A percentile compares a stretch with the other conserved stretches of the same genome.
phyloP scores from a whole-genome alignment of 2,888 invertebrate genomes.

The Eilema sororculum region DNA sequence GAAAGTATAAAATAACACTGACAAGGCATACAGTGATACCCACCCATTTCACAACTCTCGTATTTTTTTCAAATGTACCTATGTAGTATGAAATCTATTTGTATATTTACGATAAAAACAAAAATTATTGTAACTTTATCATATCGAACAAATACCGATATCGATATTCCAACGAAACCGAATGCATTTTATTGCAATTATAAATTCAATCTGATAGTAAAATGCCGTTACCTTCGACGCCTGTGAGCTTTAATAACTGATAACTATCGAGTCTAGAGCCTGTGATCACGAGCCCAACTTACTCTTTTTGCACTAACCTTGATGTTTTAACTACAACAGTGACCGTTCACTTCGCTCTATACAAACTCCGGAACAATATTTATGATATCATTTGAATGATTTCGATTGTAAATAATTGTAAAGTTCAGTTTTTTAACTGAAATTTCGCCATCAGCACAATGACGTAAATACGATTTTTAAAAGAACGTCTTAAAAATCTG shows the following conservation, averaged over 20 bases:
- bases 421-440: neutral
- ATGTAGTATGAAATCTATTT: too few relatives aligned
- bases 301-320: conserved; percentile 45
- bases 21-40: too few relatives aligned
- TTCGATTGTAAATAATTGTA: neutral
- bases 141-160: neutral
- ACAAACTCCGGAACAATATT: neutral
- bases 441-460: neutral
- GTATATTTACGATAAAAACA: neutral
- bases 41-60: too few relatives aligned
- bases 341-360: conserved; percentile 40
- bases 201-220: conserved; percentile 15
- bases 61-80: too few relatives aligned
- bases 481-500: too few relatives aligned
- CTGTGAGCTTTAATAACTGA: conserved; percentile 18
- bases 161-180: neutral
- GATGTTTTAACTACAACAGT: conserved; percentile 31
- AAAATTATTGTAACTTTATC: neutral
- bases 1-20: neutral
- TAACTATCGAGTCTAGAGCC: conserved; percentile 22
- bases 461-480: too few relatives aligned
- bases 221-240: conserved; percentile 19
- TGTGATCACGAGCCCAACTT: conserved; percentile 31
- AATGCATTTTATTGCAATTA: conserved; percentile 10
- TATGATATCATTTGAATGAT: neutral